Conservation (phyloP, 2,888 invertebrate species). For the Eledona agricola region DNA sequence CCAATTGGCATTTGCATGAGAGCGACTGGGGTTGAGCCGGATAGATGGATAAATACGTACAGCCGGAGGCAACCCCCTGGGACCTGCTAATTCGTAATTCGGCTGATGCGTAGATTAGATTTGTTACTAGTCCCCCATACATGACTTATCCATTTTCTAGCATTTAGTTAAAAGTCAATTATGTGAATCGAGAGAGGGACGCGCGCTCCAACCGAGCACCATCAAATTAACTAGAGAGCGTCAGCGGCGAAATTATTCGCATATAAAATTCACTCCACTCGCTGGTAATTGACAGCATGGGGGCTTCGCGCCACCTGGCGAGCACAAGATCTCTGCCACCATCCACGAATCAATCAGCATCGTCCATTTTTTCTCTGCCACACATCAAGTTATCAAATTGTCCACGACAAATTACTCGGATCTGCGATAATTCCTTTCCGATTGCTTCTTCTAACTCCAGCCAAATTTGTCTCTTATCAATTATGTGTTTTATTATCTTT, state of each 20-base stretch:
- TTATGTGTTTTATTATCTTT: neutral
- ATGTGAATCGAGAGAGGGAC: constrained; percentile 53
- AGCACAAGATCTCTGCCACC: constrained; percentile 3
- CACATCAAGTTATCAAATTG: neutral
- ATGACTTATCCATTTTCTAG: constrained; percentile 64
- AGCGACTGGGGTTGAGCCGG: constrained; percentile 39
- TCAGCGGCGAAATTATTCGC: constrained; percentile 51
- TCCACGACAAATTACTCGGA: no score
- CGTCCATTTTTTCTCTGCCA: constrained; percentile 1
- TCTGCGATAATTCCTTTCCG: constrained; percentile 1
- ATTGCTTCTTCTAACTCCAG: neutral
- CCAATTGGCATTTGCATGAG: constrained; percentile 61
- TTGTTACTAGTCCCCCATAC: constrained; percentile 58
- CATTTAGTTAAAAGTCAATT: constrained; percentile 64
- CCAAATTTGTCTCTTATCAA: neutral
- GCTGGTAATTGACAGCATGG: constrained; percentile 24
- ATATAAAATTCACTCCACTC: constrained; percentile 47
- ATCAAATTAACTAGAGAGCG: constrained; percentile 51
- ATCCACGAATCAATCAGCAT: constrained; percentile 10
- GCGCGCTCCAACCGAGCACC: constrained; percentile 41
- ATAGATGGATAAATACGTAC: constrained; percentile 29
- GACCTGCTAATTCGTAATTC: constrained; percentile 61
- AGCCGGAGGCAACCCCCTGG: constrained; percentile 49
- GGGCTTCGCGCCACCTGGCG: constrained; percentile 20
- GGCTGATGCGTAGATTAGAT: constrained; percentile 62